Evolutionary conservation across 2,888 invertebrate genomes (phyloP), one percentile per base, ranked within the genome.

Genomic region (Hylaea fasciaria): DNA sequence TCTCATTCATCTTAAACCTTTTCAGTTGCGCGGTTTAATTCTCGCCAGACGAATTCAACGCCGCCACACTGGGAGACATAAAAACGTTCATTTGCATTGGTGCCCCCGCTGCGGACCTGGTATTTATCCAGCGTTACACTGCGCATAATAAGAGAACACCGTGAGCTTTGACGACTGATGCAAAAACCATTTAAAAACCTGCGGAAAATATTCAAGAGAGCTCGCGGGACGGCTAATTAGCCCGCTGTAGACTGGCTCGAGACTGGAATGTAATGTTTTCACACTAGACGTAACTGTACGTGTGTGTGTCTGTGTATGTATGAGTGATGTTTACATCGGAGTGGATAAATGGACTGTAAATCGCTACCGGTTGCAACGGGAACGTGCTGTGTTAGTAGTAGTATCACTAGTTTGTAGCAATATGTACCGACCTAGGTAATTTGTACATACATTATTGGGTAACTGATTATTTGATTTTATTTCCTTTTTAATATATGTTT

Each of bases 1-100:
- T 74, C 79, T 85, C 85, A 89, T 91, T 90, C 89, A 89, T 86
- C 86, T 86, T 86, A 85, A 88, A 87, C 81, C 91, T 88, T 89
- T 91, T 90, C 87, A 87, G 81, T 75, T 78, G 85, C 80, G 77
- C 75, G 80, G 80, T 85, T 89, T 86, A 88, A 89, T 88, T 86
- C 87, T 80, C 82, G 80, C 75, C 81, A 82, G 85, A 82, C 84
- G 81, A 84, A 81, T 83, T 84, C 84, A 79, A 69, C 73, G 69
- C 49, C 50, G 39, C 71, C 68, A 76, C 71, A 67, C 67, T 67
- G 76, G 73, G 78, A 81, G 79, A 84, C 80, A 87, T 83, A 85
- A 86, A 88, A 89, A 86, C 84, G 75, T 84, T 87, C 85, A 89
- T 91, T 90, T 90, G 84, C 89, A 86, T 87, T 85, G 85, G 81